Evolutionary conservation across 2,113 vertebrate genomes (phyloP).

Genomic region (Erythrolamprus reginae): DNA sequence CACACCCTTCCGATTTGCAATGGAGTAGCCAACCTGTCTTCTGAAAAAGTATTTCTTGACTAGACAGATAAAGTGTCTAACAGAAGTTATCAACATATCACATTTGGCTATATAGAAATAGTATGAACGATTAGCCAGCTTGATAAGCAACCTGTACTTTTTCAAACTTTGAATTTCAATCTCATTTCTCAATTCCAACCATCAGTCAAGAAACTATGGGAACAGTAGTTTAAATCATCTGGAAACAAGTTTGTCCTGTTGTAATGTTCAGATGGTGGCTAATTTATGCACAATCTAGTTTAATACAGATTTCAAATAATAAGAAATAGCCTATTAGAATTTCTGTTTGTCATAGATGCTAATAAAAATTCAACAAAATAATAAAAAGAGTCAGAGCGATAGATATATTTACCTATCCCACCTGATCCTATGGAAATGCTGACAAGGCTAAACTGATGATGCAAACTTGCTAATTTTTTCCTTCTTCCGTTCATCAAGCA

Average conservation of each 20-base stretch:
- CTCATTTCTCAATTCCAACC: background rate
- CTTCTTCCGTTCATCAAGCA: constrained; percentile 63
- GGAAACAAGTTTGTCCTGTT: background rate
- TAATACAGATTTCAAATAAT: background rate
- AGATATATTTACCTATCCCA: constrained; percentile 77
- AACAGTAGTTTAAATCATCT: background rate
- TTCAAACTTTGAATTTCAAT: background rate
- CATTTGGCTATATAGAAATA: background rate
- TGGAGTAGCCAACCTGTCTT: background rate
- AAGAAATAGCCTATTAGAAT: background rate
- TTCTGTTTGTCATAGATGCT: background rate
- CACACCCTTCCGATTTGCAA: background rate
- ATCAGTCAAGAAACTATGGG: background rate
- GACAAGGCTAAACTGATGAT: constrained; percentile 87
- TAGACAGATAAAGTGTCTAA: background rate
- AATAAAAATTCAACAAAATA: constrained; percentile 6
- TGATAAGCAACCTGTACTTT: background rate
- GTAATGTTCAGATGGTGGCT: background rate
- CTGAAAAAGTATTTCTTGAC: background rate
- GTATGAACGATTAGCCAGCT: background rate
- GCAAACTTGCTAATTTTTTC: constrained; percentile 64
- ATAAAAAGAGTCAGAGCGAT: background rate
- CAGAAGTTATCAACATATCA: background rate
- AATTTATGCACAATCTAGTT: background rate
- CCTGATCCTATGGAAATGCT: constrained; percentile 95